phyloP scores from a whole-genome alignment of 2,113 vertebrate species.

The Nycticryphes semicollaris region DNA sequence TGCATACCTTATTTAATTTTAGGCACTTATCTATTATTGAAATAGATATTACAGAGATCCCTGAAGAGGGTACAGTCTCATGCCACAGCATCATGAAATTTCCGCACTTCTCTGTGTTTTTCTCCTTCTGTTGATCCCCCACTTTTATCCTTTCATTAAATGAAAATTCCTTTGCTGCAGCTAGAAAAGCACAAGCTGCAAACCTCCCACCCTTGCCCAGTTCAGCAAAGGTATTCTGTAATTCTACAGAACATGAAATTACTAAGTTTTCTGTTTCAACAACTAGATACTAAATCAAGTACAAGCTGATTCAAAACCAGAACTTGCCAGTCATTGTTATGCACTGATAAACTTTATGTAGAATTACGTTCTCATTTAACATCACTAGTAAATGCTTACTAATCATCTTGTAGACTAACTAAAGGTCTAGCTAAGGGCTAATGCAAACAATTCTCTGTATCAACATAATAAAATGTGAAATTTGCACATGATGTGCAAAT shows the following conservation, averaged over 20 bases:
- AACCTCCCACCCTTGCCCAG: not conserved
- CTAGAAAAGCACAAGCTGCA: not conserved
- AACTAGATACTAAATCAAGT: not conserved
- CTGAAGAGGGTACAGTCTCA: not conserved
- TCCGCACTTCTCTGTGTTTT: not conserved
- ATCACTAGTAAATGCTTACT: not conserved
- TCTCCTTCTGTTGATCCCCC: not conserved
- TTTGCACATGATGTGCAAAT: not conserved
- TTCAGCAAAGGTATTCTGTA: not conserved
- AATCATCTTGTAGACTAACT: not conserved
- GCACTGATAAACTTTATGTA: not conserved
- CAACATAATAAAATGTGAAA: not conserved
- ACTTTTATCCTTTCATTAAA: not conserved
- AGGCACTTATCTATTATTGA: not conserved
- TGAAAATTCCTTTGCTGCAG: not conserved
- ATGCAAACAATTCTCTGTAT: not conserved
- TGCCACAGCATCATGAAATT: not conserved
- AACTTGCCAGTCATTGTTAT: not conserved
- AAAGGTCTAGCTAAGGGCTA: not conserved
- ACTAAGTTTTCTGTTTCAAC: not conserved
- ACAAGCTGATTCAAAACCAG: constrained; percentile 14
- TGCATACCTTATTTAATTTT: not conserved
- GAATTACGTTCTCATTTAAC: not conserved
- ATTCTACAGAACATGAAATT: not conserved
- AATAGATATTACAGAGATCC: not conserved